Evolutionary conservation across 2,797 vertebrate genomes (phyloP), one percentile per base, ranked within the genome.

Genomic region (Gadopsis bispinosus): DNA sequence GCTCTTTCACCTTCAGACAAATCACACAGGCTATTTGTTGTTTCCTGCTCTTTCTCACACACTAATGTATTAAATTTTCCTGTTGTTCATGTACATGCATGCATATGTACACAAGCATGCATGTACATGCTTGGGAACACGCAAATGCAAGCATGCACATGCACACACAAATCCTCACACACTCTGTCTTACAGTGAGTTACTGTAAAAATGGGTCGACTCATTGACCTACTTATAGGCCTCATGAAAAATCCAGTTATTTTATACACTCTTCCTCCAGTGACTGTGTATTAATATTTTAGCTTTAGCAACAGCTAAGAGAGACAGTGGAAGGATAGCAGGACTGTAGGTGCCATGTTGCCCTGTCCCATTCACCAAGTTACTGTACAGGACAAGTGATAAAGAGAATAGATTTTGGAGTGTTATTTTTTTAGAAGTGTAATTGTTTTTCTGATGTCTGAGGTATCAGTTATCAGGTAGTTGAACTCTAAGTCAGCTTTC

Each of bases 161-260:
- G 51, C 48, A 71, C 67, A 50, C 61, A 67, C 48, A 47, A 41
- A 71, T 79, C 78, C 72, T 79, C 66, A 76, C 73, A 81, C 76
- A 50, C 39, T 33, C 41, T 64, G 3, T 35, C 61, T 91, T 85
- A 68, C 80, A 77, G 75, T 91, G 84, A 78, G 82, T 90, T 88
- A 67, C 83, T 85, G 78, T 85, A 88, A 83, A 94, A 94, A 94
- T 93, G 93, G 94, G 93, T 94, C 89, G 63, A 90, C 90, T 95
- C 90, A 92, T 92, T 95, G 94, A 94, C 94, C 94, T 93, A 95
- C 87, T 95, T 96, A 70, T 85, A 78, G 55, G 61, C 69, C 81
- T 95, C 88, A 88, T 92, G 83, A 93, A 94, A 93, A 92, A 93
- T 94, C 90, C 82, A 91, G 83, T 85, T 69, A 85, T 90, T 91